Evolutionary conservation across 2,113 vertebrate genomes (phyloP).

Genomic region (Corythaeola cristata): DNA sequence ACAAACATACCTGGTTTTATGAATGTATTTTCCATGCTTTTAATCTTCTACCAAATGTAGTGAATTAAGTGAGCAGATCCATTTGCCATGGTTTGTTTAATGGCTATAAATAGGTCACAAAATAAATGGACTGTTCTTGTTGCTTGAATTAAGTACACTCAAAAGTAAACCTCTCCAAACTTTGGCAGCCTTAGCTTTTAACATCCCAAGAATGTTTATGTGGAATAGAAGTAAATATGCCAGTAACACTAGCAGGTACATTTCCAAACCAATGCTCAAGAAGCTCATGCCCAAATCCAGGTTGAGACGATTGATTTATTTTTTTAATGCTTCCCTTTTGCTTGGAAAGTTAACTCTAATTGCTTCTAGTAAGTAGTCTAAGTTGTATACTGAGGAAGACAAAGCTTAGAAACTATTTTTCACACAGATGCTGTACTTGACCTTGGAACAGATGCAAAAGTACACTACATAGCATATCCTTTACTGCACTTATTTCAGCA

Average conservation of each 20-base stretch:
- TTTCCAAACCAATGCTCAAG: not conserved
- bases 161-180: conserved; percentile 23
- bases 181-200: not conserved
- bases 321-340: not conserved
- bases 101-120: conserved; percentile 35
- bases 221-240: not conserved
- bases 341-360: not conserved
- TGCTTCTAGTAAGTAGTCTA: not conserved
- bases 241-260: not conserved
- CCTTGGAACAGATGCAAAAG: not conserved
- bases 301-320: not conserved
- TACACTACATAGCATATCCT: not conserved
- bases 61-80: conserved; percentile 8
- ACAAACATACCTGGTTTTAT: not conserved
- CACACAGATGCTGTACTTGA: not conserved
- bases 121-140: not conserved
- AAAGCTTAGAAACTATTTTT: not conserved
- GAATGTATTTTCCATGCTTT: not conserved
- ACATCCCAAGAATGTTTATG: not conserved
- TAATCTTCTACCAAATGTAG: not conserved
- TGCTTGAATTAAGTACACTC: not conserved
- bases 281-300: not conserved
- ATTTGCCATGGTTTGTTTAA: conserved; percentile 4
- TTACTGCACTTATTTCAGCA: not conserved
- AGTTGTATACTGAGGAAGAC: not conserved